Base-by-base conservation (phyloP, 2,888 invertebrate species). In the Cybosia mesomella region DNA sequence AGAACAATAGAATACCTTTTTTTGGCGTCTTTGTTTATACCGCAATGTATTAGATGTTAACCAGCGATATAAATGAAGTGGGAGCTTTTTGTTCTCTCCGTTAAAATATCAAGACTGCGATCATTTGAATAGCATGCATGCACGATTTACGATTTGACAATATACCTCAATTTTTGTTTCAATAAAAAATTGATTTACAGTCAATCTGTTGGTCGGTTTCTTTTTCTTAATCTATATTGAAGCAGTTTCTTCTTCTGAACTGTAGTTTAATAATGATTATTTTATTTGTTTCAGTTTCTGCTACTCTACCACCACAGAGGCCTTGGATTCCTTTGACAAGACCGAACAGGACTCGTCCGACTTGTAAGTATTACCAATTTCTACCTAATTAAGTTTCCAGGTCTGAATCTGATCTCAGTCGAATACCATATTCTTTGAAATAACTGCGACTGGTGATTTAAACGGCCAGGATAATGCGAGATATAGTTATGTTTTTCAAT, bases 261-360 rank as follows among this genome's bases (percentile, higher is more conserved):
- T 9, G 8, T 58, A 34, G 18, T n/a, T 58, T 34, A 58, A 58
- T 58, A 32, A 10, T 21, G 21, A 66, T 83, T 70, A 82, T 83
- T 87, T 85, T 87, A 87, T 91, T 93, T 90, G 91, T 98, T 97
- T 74, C 96, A 98, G 98, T 98, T 89, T 98, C 98, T 87, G 97
- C 98, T 85, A 97, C 97, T 81, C 96, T 97, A 91, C 99, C 99
- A 83, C 98, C 99, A 80, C 98, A 98, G 92, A 96, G 99, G 93
- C 98, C 98, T 88, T 99, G 99, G 99, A 98, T 99, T 90, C 98
- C 98, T 74, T 95, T 98, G 86, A 97, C 98, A 73, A 96, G 98
- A 92, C 98, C 98, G 75, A 97, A 98, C 91, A 96, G 97, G 93
- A 97, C 97, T 88, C 96, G 98, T 94, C 98, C 98, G 83, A 97